Conservation (phyloP, 2,797 vertebrate genomes). For the Urosaurus nigricauda region DNA sequence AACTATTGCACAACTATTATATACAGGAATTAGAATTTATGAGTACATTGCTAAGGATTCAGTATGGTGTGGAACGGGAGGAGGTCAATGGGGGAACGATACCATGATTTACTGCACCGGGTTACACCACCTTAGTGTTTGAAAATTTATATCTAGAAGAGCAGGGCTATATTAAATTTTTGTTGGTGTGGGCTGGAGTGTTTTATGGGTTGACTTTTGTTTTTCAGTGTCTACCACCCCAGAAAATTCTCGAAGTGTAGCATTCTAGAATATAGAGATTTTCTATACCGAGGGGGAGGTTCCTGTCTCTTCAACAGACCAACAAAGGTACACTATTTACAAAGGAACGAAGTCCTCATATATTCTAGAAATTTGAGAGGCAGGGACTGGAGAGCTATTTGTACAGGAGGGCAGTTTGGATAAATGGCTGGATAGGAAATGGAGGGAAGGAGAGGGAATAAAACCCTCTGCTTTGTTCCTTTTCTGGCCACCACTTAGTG, state of each 20-base stretch:
- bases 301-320: conserved; percentile 97
- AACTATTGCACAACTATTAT: too few species aligned
- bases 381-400: not conserved
- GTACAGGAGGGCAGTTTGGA: not conserved
- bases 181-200: conserved; percentile 29
- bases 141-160: not conserved
- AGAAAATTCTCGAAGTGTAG: conserved; percentile 97
- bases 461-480: not conserved
- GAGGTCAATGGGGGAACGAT: too few species aligned
- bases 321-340: conserved; percentile 86
- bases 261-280: conserved; percentile 95
- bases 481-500: not conserved
- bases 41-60: too few species aligned
- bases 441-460: not conserved
- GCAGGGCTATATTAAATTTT: not conserved
- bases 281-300: conserved; percentile 93
- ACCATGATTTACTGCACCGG: too few species aligned
- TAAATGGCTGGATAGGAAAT: not conserved
- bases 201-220: conserved; percentile 58
- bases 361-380: not conserved
- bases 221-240: conserved; percentile 90
- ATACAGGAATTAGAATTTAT: too few species aligned
- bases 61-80: too few species aligned
- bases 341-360: not conserved
- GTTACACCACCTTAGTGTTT: too few species aligned